Percentiles rank a stretch among this genome's conserved stretches.
phyloP scores from a whole-genome alignment of 2,797 vertebrate species.

The Danio jaintianensis region DNA sequence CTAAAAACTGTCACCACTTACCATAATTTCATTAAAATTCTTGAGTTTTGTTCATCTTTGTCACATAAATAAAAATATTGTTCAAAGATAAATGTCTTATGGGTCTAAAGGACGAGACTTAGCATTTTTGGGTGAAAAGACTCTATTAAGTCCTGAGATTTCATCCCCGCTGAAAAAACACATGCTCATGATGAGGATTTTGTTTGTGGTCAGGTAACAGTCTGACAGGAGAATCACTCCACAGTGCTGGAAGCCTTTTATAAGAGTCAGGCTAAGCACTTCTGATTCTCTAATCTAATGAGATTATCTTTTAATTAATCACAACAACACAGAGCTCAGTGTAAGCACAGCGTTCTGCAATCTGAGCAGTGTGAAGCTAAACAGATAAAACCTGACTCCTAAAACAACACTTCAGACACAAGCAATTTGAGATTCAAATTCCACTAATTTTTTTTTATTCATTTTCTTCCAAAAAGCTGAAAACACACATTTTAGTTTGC shows the following conservation, averaged over 20 bases:
- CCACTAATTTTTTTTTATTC: neutral
- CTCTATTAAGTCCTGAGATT: neutral
- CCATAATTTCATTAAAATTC: neutral
- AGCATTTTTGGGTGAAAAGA: neutral
- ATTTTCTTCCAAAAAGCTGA: neutral
- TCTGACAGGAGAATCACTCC: slow-evolving; percentile 49
- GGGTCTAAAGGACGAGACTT: too few species aligned
- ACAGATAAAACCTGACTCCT: neutral
- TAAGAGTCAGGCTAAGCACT: slow-evolving; percentile 52
- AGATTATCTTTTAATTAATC: slow-evolving; percentile 71
- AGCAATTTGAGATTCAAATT: neutral
- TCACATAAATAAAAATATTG: neutral
- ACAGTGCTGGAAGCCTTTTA: slow-evolving; percentile 51
- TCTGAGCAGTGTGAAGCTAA: neutral
- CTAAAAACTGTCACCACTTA: neutral
- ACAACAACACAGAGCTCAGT: slow-evolving; percentile 57
- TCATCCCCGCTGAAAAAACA: neutral
- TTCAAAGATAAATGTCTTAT: neutral
- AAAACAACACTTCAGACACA: neutral
- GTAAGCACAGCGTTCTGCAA: slow-evolving; percentile 51
- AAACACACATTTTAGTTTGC: slow-evolving; percentile 27
- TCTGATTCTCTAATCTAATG: slow-evolving; percentile 64
- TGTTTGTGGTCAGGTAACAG: slow-evolving; percentile 26
- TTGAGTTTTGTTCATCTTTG: neutral
- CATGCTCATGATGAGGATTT: neutral